Evolutionary conservation across 2,113 vertebrate species (phyloP), one percentile per base, ranked within the genome.

Genomic region (Phocoena sinus): DNA sequence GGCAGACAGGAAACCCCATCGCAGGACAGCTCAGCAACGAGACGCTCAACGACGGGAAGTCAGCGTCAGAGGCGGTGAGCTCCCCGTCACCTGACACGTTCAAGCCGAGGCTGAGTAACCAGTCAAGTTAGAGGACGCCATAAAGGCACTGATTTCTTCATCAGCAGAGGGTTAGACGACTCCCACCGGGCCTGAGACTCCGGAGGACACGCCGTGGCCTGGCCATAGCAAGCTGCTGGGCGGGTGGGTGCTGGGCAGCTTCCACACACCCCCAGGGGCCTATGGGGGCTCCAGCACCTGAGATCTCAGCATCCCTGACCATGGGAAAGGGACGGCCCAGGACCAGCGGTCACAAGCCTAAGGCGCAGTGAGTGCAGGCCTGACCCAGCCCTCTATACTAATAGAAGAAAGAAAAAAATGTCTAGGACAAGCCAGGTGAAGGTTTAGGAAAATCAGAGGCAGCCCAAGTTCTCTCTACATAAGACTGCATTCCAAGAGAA

Each of bases 361-460:
- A 36, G 9, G 85, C 0, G 0, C 11, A 9, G n/a, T 8, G 41
- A 33, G 56, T 20, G 53, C 11, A 25, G 47, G 23, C 60, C 73
- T 65, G 26, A 83, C 23, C 23, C 67, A 77, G 4, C 23, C 7
- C 3, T 7, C 47, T 62, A 71, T 2, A 31, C 38, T 23, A 58
- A 62, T 0, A 63, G 60, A 94, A 90, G 41, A 38, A 56, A 62
- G 25, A 60, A 36, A 80, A 71, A 77, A 50, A 28, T 9, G 36
- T 18, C 70, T 50, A 58, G 23, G 73, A 89, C 28, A 76, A 70
- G 33, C 31, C 82, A 85, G 79, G 31, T 6, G 6, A 10, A 89
- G 38, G 28, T n/a, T 91, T 12, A 8, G 11, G 47, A 79, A 89
- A 85, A 88, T 12, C 62, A 82, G 47, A n/a, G 26, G 67, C 60